Conservation (phyloP, 2,113 vertebrate species). For the Damaliscus lunatus region DNA sequence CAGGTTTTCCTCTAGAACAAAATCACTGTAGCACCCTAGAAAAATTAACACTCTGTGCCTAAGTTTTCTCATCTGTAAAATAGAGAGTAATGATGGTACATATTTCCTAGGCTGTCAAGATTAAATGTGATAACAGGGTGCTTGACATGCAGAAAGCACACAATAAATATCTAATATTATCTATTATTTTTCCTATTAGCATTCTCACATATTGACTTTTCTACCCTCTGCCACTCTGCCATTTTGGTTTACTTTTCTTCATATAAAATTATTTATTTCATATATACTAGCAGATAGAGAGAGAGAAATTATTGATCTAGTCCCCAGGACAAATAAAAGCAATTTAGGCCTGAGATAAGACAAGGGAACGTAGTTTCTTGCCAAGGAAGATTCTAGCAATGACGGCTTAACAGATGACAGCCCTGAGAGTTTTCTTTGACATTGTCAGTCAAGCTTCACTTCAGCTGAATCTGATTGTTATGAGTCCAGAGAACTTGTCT, state of each 20-base stretch:
- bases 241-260: not conserved
- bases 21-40: not conserved
- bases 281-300: not conserved
- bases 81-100: not conserved
- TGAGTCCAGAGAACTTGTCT: not conserved
- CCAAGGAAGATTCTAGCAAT: slow-evolving; percentile 14
- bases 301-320: slow-evolving; percentile 56
- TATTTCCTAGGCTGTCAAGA: not conserved
- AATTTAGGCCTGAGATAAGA: slow-evolving; percentile 52
- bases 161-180: not conserved
- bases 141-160: not conserved
- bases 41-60: not conserved
- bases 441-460: not conserved
- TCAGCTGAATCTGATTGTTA: not conserved
- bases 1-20: not conserved
- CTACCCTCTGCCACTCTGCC: not conserved
- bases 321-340: slow-evolving; percentile 48
- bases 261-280: slow-evolving; percentile 20
- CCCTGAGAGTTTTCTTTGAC: not conserved
- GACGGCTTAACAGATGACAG: not conserved
- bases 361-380: slow-evolving; percentile 34
- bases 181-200: not conserved
- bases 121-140: not conserved
- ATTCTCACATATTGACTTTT: not conserved
- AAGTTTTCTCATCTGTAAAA: not conserved